Conservation (phyloP, 2,888 invertebrate genomes). For the Papilio elwesi region DNA sequence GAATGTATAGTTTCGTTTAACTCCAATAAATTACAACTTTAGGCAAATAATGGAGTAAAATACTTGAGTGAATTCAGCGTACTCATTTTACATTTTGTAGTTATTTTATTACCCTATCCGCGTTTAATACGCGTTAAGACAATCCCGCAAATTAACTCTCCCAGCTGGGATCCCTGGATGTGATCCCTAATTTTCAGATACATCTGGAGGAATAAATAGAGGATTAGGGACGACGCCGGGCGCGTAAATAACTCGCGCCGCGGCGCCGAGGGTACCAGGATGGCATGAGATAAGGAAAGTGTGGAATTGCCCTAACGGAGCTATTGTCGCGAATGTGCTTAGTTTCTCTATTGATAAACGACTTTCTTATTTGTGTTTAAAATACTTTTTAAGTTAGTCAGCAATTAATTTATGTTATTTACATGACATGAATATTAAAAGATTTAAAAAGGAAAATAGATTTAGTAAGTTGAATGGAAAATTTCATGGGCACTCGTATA, state of each 20-base stretch:
- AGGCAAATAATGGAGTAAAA: constrained; percentile 46
- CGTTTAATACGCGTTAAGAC: constrained; percentile 53
- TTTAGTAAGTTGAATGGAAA: too few relatives aligned
- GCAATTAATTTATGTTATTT: too few relatives aligned
- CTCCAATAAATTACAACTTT: neutral
- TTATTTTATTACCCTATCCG: constrained; percentile 54
- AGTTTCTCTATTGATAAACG: constrained; percentile 5
- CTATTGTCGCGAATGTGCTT: constrained; percentile 3
- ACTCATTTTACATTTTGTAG: constrained; percentile 59
- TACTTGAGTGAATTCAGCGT: constrained; percentile 54
- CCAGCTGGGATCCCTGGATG: constrained; percentile 60
- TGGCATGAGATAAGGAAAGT: constrained; percentile 72
- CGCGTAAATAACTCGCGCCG: constrained; percentile 82
- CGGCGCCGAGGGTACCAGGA: constrained; percentile 50
- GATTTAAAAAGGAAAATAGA: too few relatives aligned
- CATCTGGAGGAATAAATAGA: constrained; percentile 82
- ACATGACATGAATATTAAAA: too few relatives aligned
- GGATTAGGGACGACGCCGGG: constrained; percentile 78
- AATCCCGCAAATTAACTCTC: constrained; percentile 76
- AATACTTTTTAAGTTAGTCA: neutral
- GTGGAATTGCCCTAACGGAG: constrained; percentile 69
- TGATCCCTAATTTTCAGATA: constrained; percentile 85
- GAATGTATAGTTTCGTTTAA: neutral
- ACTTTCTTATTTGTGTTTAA: neutral
- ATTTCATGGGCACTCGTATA: too few relatives aligned